Evolutionary conservation across 2,113 vertebrate genomes (phyloP), one percentile per base, ranked within the genome.

Genomic region (Sebastes schlegelii): DNA sequence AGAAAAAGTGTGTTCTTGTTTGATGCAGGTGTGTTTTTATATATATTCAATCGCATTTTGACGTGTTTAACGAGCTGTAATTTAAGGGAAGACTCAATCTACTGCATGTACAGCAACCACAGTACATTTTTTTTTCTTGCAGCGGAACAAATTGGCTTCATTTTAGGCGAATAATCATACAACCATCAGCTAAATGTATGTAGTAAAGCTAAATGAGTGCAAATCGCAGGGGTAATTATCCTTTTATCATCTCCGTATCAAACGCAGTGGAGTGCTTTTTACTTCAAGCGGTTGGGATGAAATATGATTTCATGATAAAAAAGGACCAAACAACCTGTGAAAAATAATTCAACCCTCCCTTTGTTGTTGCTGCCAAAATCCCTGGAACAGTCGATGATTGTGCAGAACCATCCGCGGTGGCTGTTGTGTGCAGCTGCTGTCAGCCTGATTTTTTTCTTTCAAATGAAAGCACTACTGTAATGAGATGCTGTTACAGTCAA

Each of bases 401-500:
- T 55, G 66, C 74, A 61, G 34, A 63, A 46, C 0, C n/a, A 42
- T 65, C 23, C 4, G 0, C 2, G 13, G 6, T 21, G 79, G 46
- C 5, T 10, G 68, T 48, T 8, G 49, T 49, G 34, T 49, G 64
- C 80, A 80, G 85, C 85, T 74, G 74, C 80, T 78, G 65, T 78
- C 70, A 66, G 61, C 52, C 58, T 21, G 0, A 57, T 51, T 23
- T 75, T 9, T 9, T 46, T n/a, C 58, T 67, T 76, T 77, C 52
- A 77, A 77, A 82, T 83, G 48, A 80, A 66, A 83, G 73, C 58
- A 2, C 21, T 0, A 46, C 66, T 10, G 64, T 86, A 82, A 85
- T 84, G 82, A 89, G 64, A 76, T 43, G 86, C 88, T 91, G 88
- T 88, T 82, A 84, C 82, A 83, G 84, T 84, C 62, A 43, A 84